A percentile compares a stretch with the other conserved stretches of the same genome.
Conservation (phyloP, 2,888 invertebrate genomes). For the Melipona bicolor region DNA sequence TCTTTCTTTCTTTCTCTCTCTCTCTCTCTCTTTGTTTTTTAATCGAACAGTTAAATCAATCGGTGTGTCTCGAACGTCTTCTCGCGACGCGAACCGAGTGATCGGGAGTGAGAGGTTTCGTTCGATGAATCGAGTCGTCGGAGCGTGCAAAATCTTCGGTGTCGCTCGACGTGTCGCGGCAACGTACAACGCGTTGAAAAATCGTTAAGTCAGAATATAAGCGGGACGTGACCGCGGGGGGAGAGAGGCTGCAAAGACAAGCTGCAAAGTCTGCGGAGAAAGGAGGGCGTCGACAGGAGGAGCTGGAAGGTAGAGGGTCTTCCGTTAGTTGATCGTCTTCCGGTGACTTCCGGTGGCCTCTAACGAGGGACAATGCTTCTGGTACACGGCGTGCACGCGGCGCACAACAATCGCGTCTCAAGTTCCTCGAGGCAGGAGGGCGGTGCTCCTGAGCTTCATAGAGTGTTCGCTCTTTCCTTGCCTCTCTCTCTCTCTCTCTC, state of each 20-base stretch:
- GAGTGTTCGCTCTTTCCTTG: slow-evolving; percentile 35
- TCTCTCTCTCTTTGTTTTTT: no score
- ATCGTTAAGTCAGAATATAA: slow-evolving; percentile 72
- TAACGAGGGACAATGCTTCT: slow-evolving; percentile 76
- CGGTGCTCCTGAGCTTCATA: slow-evolving; percentile 72
- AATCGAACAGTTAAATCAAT: background rate
- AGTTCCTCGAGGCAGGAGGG: slow-evolving; percentile 83
- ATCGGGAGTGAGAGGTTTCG: background rate
- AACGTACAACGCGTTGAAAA: slow-evolving; percentile 36
- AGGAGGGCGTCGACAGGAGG: slow-evolving; percentile 63
- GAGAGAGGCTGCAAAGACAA: slow-evolving; percentile 72
- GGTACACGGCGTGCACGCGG: slow-evolving; percentile 79
- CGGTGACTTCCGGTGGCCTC: slow-evolving; percentile 84
- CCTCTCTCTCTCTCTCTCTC: background rate
- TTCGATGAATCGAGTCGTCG: background rate
- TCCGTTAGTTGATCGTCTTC: slow-evolving; percentile 84
- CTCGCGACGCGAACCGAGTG: no score
- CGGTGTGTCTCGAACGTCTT: no score
- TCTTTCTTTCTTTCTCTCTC: no score
- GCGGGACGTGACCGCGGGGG: slow-evolving; percentile 56
- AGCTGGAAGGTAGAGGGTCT: slow-evolving; percentile 74
- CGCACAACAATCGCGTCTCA: slow-evolving; percentile 83
- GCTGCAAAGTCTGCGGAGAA: slow-evolving; percentile 74
- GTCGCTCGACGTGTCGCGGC: slow-evolving; percentile 15
- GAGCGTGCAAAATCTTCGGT: background rate